These are phyloP conservation scores for Epizoanthus stellaris DNA, from an alignment of 92 coral and sea anemone genomes.

Conservation along the genomic window DNA sequence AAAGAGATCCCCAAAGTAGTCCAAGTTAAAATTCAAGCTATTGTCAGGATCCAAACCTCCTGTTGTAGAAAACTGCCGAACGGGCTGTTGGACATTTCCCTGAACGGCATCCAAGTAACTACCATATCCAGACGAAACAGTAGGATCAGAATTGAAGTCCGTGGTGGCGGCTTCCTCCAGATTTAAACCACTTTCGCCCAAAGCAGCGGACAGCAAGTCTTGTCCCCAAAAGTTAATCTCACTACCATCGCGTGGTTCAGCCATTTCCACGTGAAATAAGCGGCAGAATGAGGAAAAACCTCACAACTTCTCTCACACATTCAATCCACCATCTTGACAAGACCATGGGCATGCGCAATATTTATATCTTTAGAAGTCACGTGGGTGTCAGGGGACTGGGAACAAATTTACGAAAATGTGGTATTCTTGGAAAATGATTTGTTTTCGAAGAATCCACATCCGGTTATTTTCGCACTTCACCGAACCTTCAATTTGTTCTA, in stretches of 20 bases:
- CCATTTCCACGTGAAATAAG: slow-evolving; percentile 36
- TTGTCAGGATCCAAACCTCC: background rate
- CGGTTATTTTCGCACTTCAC: background rate
- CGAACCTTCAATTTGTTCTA: too few relatives aligned
- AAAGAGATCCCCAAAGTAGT: slow-evolving; percentile 8
- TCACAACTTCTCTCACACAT: slow-evolving; percentile 21
- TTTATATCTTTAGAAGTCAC: slow-evolving; percentile 31
- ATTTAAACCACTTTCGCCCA: slow-evolving; percentile 44
- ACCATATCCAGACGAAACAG: slow-evolving; percentile 24
- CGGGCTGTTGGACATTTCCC: slow-evolving; percentile 16
- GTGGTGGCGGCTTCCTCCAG: slow-evolving; percentile 26
- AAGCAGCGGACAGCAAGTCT: slow-evolving; percentile 38
- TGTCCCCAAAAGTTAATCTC: slow-evolving; percentile 34
- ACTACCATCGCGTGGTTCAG: slow-evolving; percentile 45
- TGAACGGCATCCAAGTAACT: slow-evolving; percentile 9
- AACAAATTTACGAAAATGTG: background rate
- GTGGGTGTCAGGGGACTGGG: slow-evolving; percentile 11
- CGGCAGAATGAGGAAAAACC: slow-evolving; percentile 40
- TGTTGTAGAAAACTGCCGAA: slow-evolving; percentile 1
- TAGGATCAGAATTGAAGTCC: slow-evolving; percentile 17
- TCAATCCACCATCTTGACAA: slow-evolving; percentile 38
- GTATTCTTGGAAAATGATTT: background rate
- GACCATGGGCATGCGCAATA: slow-evolving; percentile 31
- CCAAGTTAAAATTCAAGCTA: slow-evolving; percentile 20
- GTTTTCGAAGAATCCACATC: background rate